Evolutionary conservation across 2,888 invertebrate species (phyloP).

Genomic region (Eremobia ochroleuca): DNA sequence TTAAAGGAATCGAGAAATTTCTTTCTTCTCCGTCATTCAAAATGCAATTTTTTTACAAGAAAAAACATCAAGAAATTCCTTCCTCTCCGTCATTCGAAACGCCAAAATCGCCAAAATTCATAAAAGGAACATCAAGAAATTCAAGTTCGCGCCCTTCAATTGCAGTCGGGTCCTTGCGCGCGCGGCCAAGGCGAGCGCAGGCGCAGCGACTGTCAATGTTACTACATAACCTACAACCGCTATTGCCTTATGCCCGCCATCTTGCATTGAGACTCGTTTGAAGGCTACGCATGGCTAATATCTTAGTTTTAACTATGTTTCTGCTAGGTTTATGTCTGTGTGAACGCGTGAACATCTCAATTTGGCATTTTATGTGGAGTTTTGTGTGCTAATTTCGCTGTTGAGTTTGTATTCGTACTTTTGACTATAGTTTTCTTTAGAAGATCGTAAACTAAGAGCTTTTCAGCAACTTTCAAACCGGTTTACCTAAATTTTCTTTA

Average conservation of each 20-base stretch:
- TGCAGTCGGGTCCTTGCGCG: slow-evolving; percentile 80
- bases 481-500: neutral
- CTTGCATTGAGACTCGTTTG: slow-evolving; percentile 77
- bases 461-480: neutral
- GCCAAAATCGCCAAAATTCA: slow-evolving; percentile 41
- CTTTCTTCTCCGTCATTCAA: neutral
- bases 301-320: slow-evolving; percentile 63
- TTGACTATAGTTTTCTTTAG: neutral
- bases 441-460: neutral
- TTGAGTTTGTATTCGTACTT: neutral
- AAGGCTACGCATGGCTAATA: slow-evolving; percentile 74
- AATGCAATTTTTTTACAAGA: neutral
- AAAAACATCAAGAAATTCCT: neutral
- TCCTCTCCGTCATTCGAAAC: neutral
- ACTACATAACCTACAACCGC: slow-evolving; percentile 84
- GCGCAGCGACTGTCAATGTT: slow-evolving; percentile 85
- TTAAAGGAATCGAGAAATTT: slow-evolving; percentile 45
- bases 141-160: slow-evolving; percentile 80
- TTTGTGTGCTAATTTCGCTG: neutral
- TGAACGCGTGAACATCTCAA: slow-evolving; percentile 17
- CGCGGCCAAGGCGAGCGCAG: slow-evolving; percentile 85
- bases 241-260: slow-evolving; percentile 76
- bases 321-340: slow-evolving; percentile 49
- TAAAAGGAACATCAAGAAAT: slow-evolving; percentile 49
- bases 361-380: slow-evolving; percentile 23